Percentiles rank a stretch among this genome's conserved stretches.
Evolutionary conservation across 1,140 invertebrate species (phyloP).

Genomic region (Leptinotarsa lineolata): DNA sequence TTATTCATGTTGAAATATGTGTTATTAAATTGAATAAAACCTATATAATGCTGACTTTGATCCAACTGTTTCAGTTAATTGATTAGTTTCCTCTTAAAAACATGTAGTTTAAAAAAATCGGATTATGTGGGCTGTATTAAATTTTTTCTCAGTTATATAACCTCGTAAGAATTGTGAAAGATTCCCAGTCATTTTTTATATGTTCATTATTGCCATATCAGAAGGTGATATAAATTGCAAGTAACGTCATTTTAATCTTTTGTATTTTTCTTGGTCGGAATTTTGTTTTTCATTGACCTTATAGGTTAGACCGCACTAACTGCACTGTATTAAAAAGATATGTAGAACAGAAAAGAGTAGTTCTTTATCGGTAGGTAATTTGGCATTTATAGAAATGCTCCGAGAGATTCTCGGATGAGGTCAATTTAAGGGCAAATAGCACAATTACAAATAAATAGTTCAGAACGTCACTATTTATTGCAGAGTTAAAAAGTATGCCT

Average conservation of each 20-base stretch:
- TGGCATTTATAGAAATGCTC: background rate
- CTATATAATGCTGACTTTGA: no score
- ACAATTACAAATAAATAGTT: background rate
- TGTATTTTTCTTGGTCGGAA: background rate
- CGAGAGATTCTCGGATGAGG: background rate
- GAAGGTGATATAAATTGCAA: background rate
- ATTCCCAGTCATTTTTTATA: background rate
- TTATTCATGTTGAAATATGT: no score
- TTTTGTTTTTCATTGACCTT: background rate
- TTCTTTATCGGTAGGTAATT: background rate
- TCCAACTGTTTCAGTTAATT: no score
- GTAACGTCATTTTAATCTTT: background rate
- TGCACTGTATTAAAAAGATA: background rate
- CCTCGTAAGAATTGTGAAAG: no score
- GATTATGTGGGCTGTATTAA: background rate
- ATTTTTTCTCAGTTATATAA: no score
- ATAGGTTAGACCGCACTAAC: background rate
- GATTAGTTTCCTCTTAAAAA: background rate
- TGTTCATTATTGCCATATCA: background rate
- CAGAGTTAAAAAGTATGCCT: no score
- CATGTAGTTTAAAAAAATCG: background rate
- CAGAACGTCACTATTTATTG: background rate
- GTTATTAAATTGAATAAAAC: no score
- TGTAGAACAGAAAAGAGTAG: no score
- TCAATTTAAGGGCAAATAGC: background rate